phyloP scores from a whole-genome alignment of 2,797 vertebrate genomes.

The Myotis daubentonii region DNA sequence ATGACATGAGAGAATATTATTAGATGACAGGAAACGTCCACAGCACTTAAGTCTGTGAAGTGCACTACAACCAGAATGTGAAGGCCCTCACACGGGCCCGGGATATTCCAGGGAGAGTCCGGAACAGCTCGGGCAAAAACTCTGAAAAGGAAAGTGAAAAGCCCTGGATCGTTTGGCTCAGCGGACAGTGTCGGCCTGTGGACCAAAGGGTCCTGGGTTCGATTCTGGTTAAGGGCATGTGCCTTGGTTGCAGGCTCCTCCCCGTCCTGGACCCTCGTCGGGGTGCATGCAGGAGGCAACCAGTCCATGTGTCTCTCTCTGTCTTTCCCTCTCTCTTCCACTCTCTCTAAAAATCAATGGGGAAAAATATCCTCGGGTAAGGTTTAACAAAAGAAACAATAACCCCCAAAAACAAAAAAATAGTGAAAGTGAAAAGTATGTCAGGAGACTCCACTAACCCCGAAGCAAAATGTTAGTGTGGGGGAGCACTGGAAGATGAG shows the following conservation, averaged over 20 bases:
- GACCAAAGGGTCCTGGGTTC: too few relatives aligned
- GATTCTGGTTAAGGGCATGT: too few relatives aligned
- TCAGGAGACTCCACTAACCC: not conserved
- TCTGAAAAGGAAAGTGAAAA: not conserved
- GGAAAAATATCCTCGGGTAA: too few relatives aligned
- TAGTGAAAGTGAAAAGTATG: not conserved
- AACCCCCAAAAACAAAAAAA: too few relatives aligned
- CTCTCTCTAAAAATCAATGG: too few relatives aligned
- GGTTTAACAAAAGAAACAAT: too few relatives aligned
- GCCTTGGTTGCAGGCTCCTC: too few relatives aligned
- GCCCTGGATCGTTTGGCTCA: not conserved
- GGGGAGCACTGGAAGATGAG: not conserved
- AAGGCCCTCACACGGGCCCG: not conserved
- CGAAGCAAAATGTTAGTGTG: not conserved
- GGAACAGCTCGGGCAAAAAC: not conserved
- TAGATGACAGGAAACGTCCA: not conserved
- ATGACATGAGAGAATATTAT: not conserved
- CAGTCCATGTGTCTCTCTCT: too few relatives aligned
- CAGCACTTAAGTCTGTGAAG: not conserved
- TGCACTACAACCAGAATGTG: not conserved
- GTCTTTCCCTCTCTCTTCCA: too few relatives aligned
- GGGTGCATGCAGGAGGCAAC: too few relatives aligned
- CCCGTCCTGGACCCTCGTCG: too few relatives aligned
- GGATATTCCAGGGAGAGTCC: not conserved
- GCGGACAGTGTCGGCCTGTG: too few relatives aligned